Conservation (phyloP, 2,113 vertebrate genomes). For the Hipposideros armiger region DNA sequence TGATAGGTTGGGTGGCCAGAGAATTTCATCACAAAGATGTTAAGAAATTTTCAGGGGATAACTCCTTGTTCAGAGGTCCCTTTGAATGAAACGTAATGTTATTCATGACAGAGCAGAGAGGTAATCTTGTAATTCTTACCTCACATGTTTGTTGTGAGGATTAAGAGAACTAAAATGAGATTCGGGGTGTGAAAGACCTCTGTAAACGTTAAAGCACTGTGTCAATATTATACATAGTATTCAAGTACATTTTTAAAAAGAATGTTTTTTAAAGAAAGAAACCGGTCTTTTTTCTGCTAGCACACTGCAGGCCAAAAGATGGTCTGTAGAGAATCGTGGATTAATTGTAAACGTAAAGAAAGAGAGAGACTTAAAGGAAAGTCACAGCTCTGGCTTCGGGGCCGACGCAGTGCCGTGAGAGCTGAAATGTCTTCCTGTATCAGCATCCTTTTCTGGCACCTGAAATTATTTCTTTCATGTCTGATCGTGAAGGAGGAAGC, state of each 20-base stretch:
- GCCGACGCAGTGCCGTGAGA: constrained; percentile 88
- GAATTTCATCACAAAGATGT: constrained; percentile 55
- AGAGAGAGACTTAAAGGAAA: constrained; percentile 82
- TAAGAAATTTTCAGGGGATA: constrained; percentile 69
- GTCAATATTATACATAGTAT: neutral
- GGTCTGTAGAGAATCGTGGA: constrained; percentile 86
- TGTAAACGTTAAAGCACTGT: neutral
- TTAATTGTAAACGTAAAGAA: constrained; percentile 90
- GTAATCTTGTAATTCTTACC: neutral
- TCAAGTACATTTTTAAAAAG: neutral
- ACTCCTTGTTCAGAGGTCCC: neutral
- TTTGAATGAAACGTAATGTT: neutral
- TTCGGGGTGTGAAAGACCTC: neutral
- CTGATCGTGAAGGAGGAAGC: constrained; percentile 87
- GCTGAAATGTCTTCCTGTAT: constrained; percentile 90
- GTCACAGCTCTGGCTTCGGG: constrained; percentile 92
- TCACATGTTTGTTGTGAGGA: neutral
- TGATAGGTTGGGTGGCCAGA: constrained; percentile 44
- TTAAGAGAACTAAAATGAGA: neutral
- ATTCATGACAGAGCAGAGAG: neutral
- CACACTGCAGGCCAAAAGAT: constrained; percentile 81
- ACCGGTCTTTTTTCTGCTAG: constrained; percentile 66
- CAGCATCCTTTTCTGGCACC: constrained; percentile 89
- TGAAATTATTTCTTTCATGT: constrained; percentile 94
- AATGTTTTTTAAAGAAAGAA: constrained; percentile 12